Conservation (phyloP, 2,113 vertebrate species). For the Nerophis ophidion region DNA sequence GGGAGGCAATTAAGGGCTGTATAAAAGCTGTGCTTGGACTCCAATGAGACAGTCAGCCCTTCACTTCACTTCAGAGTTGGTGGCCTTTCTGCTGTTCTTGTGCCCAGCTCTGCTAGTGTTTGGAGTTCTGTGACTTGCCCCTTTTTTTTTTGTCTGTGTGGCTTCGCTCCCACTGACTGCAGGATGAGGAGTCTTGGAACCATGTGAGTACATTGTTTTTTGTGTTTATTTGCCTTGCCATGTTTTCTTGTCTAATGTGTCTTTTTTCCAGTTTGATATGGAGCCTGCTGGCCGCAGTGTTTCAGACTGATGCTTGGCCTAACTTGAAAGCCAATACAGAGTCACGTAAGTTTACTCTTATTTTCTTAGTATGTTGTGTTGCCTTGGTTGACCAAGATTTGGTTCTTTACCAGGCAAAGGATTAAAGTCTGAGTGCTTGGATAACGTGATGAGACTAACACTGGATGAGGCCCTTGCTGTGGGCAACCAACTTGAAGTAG, state of each 20-base stretch:
- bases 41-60: background rate
- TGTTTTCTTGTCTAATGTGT: background rate
- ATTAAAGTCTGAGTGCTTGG: conserved; percentile 57
- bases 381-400: background rate
- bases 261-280: conserved; percentile 41
- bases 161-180: background rate
- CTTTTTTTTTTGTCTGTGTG: background rate
- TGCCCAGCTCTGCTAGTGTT: conserved; percentile 13
- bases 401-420: conserved; percentile 38
- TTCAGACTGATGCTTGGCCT: conserved; percentile 43
- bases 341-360: conserved; percentile 51
- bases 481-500: conserved; percentile 65
- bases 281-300: conserved; percentile 43
- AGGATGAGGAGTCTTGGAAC: conserved; percentile 32
- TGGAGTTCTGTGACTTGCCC: background rate
- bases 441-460: conserved; percentile 60
- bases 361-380: background rate
- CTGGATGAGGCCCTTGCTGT: conserved; percentile 58
- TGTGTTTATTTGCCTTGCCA: fast-evolving
- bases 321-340: conserved; percentile 25
- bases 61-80: conserved; percentile 11
- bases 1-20: background rate
- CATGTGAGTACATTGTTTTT: conserved; percentile 36
- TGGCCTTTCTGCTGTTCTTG: conserved; percentile 7
- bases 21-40: conserved; percentile 28